Base-by-base conservation (phyloP, 1,140 invertebrate species). In the Eriosoma lanigerum region DNA sequence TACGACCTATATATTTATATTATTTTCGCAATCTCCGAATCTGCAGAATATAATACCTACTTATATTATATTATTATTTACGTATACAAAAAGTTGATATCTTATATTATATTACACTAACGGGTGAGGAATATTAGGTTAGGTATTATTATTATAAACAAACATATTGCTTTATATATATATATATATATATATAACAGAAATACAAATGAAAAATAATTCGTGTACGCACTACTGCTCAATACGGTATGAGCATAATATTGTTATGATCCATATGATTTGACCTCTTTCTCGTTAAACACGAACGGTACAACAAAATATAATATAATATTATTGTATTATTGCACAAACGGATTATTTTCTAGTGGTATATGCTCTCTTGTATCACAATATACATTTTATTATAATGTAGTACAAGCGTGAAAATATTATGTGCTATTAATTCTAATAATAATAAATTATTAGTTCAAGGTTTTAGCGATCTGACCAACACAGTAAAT, bases 21-120 rank as follows among this genome's bases (percentile, higher is more conserved):
- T 50, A 72, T 72, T 50, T 52, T 72, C 48, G 52, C 68, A 52
- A 72, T 72, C 68, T 50, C 68, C 9, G 24, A 19, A 72, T 72
- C 46, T 17, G 46, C n/a, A 52, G n/a, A n/a, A n/a, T n/a, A n/a
- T 70, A 64, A 9, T 38, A 17, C 13, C 6, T 60, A 29, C 17
- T 8, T 26, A 29, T 10, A 46, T 15, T 32, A n/a, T 24, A 46
- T 46, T 1, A n/a, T 21, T 21, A 58, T 26, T 6, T 38, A 21
- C n/a, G 5, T 19, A 21, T 52, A n/a, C 26, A 26, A 38, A 38
- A 38, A 4, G 8, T 38, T 4, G 3, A 38, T 38, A 38, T 38
- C 8, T 4, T 38, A 38, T 8, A 38, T 38, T 38, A 38, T 38
- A 38, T 4, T 38, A 38, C 3, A 38, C 32, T 38, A 38, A 4